Conservation (phyloP, 2,113 vertebrate genomes). For the Aspidoscelis tigris region DNA sequence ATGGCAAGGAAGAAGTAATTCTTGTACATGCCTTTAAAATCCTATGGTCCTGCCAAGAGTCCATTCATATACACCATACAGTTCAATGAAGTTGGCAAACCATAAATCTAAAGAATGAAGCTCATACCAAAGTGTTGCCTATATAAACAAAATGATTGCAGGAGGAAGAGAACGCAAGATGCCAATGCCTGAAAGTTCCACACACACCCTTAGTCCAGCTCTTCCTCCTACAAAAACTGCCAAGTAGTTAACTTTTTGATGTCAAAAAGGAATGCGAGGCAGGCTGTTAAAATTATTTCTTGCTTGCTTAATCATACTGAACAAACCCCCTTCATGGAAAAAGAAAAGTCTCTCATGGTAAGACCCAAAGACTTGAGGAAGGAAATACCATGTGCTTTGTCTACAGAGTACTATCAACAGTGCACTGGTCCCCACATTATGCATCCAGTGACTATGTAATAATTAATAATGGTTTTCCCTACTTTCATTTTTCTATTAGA, state of each 20-base stretch:
- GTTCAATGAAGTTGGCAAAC: not conserved
- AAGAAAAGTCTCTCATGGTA: not conserved
- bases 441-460: not conserved
- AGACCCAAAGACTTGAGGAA: not conserved
- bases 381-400: not conserved
- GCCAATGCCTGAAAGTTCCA: not conserved
- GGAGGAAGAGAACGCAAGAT: not conserved
- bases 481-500: not conserved
- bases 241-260: rapidly evolving
- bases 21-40: rapidly evolving
- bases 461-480: not conserved
- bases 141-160: not conserved
- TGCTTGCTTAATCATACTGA: rapidly evolving
- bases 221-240: not conserved
- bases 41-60: not conserved
- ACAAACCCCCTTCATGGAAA: not conserved
- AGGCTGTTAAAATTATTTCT: not conserved
- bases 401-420: not conserved
- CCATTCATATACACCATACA: not conserved
- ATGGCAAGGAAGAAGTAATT: rapidly evolving
- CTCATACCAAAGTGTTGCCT: not conserved
- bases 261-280: not conserved
- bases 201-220: constrained; percentile 8
- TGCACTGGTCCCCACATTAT: not conserved
- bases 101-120: rapidly evolving